A percentile compares a stretch with the other conserved stretches of the same genome.
Conservation (phyloP, 2,888 invertebrate genomes). For the Ypsolopha sequella region DNA sequence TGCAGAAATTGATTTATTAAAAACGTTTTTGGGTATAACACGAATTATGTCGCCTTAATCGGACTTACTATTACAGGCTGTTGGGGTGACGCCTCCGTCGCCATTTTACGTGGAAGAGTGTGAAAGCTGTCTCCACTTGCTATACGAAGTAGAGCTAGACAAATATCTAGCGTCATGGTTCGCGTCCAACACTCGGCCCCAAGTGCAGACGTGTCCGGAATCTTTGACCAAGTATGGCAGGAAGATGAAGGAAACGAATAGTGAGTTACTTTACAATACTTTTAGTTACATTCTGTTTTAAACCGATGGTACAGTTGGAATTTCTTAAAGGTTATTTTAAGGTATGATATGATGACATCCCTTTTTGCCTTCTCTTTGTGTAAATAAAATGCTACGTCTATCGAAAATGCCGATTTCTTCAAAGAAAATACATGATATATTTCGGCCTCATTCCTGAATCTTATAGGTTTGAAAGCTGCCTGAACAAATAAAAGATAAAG, state of each 20-base stretch:
- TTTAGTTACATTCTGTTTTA: too few species aligned
- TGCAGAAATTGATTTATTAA: too few species aligned
- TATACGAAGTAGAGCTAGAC: slow-evolving; percentile 82
- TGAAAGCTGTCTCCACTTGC: slow-evolving; percentile 84
- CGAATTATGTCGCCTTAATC: neutral
- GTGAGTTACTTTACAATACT: slow-evolving; percentile 37
- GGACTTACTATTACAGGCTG: slow-evolving; percentile 39
- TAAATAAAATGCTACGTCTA: neutral
- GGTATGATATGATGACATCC: neutral
- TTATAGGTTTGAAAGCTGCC: too few species aligned
- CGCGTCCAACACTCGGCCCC: slow-evolving; percentile 75
- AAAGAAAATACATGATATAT: too few species aligned
- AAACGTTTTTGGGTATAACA: too few species aligned
- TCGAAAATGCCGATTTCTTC: too few species aligned
- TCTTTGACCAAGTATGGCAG: slow-evolving; percentile 42
- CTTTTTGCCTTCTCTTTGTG: neutral
- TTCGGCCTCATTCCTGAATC: too few species aligned
- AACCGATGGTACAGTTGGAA: neutral
- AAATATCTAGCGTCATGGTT: slow-evolving; percentile 79
- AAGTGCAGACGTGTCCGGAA: slow-evolving; percentile 54
- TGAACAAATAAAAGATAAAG: too few species aligned
- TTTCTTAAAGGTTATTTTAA: neutral
- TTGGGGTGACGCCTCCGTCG: slow-evolving; percentile 77
- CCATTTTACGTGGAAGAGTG: slow-evolving; percentile 92
- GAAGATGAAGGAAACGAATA: slow-evolving; percentile 41